A percentile compares a stretch with the other conserved stretches of the same genome.
These are phyloP conservation scores for Danio rerio DNA, from an alignment of 2,113 vertebrate species.

Conservation along the genomic window DNA sequence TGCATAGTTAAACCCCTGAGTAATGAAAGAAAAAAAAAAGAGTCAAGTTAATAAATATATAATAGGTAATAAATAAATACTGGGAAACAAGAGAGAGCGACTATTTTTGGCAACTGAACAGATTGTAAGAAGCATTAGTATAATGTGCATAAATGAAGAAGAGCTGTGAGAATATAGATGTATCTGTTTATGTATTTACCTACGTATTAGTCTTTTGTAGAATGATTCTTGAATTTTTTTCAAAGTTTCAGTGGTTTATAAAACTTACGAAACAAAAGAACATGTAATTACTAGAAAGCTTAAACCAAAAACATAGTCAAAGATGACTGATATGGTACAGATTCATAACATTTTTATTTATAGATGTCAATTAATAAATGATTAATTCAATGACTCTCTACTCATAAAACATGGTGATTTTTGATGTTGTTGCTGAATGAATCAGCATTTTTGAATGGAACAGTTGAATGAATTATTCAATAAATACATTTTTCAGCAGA, in stretches of 20 bases:
- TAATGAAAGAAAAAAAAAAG: slow-evolving; percentile 24
- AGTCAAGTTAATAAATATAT: slow-evolving; percentile 22
- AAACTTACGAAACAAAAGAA: neutral
- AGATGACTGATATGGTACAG: neutral
- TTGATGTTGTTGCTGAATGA: neutral
- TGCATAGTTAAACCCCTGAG: slow-evolving; percentile 38
- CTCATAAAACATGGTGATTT: too few species aligned
- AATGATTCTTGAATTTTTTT: too few species aligned
- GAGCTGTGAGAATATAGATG: too few species aligned
- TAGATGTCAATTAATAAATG: neutral
- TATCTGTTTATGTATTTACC: too few species aligned
- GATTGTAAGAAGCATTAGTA: neutral
- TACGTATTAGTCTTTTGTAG: too few species aligned
- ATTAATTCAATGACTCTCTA: neutral
- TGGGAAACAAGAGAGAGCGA: neutral
- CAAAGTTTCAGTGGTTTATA: neutral
- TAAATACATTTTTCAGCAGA: neutral
- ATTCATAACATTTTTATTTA: neutral
- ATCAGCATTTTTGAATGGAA: neutral
- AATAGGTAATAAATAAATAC: slow-evolving; percentile 30
- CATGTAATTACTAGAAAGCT: neutral
- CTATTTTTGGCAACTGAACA: neutral
- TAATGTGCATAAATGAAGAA: neutral
- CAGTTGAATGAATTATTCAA: neutral
- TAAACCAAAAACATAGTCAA: neutral